These are phyloP conservation scores for Xenotilapia flavipinnis DNA, from an alignment of 2,113 vertebrate species.

Conservation along the genomic window DNA sequence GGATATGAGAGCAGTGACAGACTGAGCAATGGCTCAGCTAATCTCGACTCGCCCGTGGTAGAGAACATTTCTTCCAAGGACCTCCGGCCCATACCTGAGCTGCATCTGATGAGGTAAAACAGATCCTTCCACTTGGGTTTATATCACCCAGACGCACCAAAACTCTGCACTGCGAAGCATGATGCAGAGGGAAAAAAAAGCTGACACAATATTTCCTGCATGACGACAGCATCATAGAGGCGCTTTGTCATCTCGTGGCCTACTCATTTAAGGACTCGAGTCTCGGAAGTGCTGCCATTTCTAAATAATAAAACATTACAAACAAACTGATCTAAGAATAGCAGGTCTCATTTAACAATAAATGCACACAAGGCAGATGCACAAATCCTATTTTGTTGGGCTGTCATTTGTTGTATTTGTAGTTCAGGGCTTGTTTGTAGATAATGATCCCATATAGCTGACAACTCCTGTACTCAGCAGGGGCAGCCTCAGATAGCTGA, in stretches of 20 bases:
- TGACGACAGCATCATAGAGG: not conserved
- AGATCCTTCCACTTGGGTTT: not conserved
- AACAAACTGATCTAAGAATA: constrained; percentile 50
- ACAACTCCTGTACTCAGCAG: constrained; percentile 2
- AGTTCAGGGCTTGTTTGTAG: constrained; percentile 20
- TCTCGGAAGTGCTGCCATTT: constrained; percentile 19
- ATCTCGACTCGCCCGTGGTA: constrained; percentile 78
- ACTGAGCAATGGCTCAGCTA: constrained; percentile 84
- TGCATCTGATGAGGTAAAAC: constrained; percentile 73
- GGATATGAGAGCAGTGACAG: constrained; percentile 92
- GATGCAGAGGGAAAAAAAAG: not conserved
- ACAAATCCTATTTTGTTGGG: constrained; percentile 6
- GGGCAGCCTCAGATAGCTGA: not conserved
- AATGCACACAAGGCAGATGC: constrained; percentile 33
- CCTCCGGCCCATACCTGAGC: constrained; percentile 66
- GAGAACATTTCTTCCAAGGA: constrained; percentile 71
- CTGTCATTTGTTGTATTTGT: constrained; percentile 29
- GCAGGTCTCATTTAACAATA: constrained; percentile 24
- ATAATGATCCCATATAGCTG: constrained; percentile 45
- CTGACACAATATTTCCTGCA: not conserved
- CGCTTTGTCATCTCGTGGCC: not conserved
- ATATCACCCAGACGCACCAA: not conserved
- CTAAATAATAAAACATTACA: constrained; percentile 46
- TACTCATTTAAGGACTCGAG: not conserved
- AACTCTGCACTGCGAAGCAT: not conserved